A percentile compares a stretch with the other conserved stretches of the same genome.
Evolutionary conservation across 64 coral and sea anemone species (phyloP).

Genomic region (Porites lutea): DNA sequence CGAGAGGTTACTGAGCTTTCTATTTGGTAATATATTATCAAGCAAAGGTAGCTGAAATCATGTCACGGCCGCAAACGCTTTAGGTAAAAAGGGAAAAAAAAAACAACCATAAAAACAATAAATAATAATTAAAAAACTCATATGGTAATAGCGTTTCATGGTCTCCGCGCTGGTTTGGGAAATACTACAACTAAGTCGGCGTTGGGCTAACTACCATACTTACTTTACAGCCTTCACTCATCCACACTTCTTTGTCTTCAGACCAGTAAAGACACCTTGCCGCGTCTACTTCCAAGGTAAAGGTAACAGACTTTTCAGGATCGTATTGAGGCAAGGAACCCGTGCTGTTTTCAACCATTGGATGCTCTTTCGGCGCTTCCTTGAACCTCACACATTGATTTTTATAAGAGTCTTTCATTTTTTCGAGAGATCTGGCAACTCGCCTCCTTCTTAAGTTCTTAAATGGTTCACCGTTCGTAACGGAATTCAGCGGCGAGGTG

Average conservation of each 20-base stretch:
- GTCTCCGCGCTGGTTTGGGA: neutral
- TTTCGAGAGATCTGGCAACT: neutral
- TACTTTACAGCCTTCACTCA: slow-evolving; percentile 55
- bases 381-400: slow-evolving; percentile 3
- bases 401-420: neutral
- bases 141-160: too few relatives aligned
- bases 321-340: neutral
- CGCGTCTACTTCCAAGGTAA: slow-evolving; percentile 31
- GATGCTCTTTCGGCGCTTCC: neutral
- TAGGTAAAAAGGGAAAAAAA: too few relatives aligned
- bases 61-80: too few relatives aligned
- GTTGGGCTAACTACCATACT: neutral
- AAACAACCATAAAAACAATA: too few relatives aligned
- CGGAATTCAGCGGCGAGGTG: neutral
- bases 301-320: slow-evolving; percentile 23
- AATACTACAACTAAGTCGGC: neutral
- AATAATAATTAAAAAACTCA: too few relatives aligned
- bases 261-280: slow-evolving; percentile 47
- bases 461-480: too few relatives aligned
- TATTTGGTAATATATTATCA: too few relatives aligned
- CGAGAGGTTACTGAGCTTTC: too few relatives aligned
- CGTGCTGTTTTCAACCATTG: neutral
- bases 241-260: slow-evolving; percentile 34
- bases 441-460: neutral
- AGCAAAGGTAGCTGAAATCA: too few relatives aligned